These are phyloP conservation scores for Bergia puertoricense DNA, from an alignment of 92 coral and sea anemone species.

Conservation along the genomic window DNA sequence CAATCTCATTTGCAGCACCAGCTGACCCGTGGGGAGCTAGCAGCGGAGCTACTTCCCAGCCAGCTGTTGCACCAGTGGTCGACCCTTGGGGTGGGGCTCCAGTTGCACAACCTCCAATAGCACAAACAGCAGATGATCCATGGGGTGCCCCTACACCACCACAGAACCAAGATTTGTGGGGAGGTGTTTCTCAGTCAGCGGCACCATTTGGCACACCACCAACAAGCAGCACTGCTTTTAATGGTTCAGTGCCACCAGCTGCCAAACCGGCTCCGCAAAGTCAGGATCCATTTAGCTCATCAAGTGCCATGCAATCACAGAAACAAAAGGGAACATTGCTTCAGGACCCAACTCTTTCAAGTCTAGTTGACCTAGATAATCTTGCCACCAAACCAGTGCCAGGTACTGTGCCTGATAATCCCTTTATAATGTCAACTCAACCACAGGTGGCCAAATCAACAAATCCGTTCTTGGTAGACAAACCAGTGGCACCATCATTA, in stretches of 20 bases:
- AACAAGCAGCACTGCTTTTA: conserved; percentile 17
- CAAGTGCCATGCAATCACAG: conserved; percentile 39
- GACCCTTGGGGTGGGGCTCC: conserved; percentile 89
- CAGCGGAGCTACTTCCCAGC: conserved; percentile 44
- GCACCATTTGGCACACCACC: conserved; percentile 44
- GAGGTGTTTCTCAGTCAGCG: conserved; percentile 31
- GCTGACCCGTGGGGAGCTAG: conserved; percentile 54
- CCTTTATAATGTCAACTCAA: conserved; percentile 74
- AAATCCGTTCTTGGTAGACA: conserved; percentile 93
- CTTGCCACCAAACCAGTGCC: conserved; percentile 72
- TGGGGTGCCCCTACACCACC: conserved; percentile 75
- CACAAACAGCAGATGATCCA: conserved; percentile 56
- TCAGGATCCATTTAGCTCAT: conserved; percentile 50
- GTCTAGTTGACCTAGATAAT: conserved; percentile 83
- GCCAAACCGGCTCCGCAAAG: conserved; percentile 29
- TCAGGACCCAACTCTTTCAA: conserved; percentile 68
- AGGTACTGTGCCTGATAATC: conserved; percentile 66
- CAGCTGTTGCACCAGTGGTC: conserved; percentile 44
- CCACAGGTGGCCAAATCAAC: conserved; percentile 71
- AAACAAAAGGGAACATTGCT: conserved; percentile 58
- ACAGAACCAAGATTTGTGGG: conserved; percentile 32
- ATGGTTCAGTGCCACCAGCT: conserved; percentile 8
- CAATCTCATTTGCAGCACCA: conserved; percentile 26
- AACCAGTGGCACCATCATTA: conserved; percentile 92
- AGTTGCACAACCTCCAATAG: conserved; percentile 43